phyloP scores from a whole-genome alignment of 2,113 vertebrate genomes.

The Planiliza haematocheilus region DNA sequence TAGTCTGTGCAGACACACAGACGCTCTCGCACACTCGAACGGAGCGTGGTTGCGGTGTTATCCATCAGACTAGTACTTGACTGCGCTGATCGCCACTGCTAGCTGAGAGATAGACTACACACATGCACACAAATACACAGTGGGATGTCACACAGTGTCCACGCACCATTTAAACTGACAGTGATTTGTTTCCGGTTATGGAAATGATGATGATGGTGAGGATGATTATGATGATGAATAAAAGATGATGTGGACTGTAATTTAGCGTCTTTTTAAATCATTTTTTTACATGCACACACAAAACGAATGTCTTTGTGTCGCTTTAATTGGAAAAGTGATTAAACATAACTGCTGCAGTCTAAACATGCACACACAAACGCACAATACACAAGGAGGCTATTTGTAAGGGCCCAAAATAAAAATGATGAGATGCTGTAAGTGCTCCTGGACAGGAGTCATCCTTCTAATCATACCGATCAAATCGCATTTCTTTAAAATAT shows the following conservation, averaged over 20 bases:
- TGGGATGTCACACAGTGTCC: constrained; percentile 1
- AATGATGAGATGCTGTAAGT: background rate
- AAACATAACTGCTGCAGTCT: constrained; percentile 19
- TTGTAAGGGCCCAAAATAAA: background rate
- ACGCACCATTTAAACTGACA: constrained; percentile 4
- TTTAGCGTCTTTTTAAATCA: background rate
- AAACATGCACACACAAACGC: background rate
- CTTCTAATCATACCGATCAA: constrained; percentile 4
- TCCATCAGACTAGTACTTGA: constrained; percentile 38
- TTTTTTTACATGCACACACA: constrained; percentile 16
- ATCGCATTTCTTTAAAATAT: constrained; percentile 6
- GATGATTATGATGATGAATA: constrained; percentile 17
- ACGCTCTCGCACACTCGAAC: constrained; percentile 17
- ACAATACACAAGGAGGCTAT: background rate
- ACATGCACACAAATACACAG: constrained; percentile 9
- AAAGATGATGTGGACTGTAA: constrained; percentile 22
- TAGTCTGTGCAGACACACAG: background rate
- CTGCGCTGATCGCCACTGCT: constrained; percentile 33
- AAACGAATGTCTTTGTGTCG: too few species aligned
- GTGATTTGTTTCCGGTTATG: constrained; percentile 6
- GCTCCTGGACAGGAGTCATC: background rate
- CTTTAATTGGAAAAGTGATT: background rate
- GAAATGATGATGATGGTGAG: background rate
- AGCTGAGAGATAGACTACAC: constrained; percentile 20
- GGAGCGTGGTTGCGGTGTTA: constrained; percentile 19